Evolutionary conservation across 2,797 vertebrate genomes (phyloP).

Genomic region (Dicrostonyx torquatus): DNA sequence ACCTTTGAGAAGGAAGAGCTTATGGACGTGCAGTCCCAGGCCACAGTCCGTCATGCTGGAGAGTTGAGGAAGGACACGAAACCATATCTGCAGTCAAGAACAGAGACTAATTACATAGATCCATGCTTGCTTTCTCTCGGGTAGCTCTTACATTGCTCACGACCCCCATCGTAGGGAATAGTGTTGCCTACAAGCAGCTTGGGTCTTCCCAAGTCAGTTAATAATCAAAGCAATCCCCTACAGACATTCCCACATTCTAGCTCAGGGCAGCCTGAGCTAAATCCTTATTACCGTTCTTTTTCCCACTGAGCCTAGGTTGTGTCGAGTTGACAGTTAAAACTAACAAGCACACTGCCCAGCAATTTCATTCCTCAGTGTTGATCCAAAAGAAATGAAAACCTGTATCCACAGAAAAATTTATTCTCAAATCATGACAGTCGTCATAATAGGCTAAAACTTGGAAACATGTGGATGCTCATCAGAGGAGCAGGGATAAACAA

Average conservation of each 20-base stretch:
- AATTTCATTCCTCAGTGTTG: constrained; percentile 16
- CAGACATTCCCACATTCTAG: not conserved
- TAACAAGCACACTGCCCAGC: not conserved
- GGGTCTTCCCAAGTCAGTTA: not conserved
- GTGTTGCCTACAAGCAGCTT: not conserved
- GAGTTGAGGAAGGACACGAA: not conserved
- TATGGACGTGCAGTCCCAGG: not conserved
- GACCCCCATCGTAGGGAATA: not conserved
- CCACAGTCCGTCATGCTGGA: not conserved
- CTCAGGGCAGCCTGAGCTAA: not conserved
- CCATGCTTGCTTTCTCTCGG: not conserved
- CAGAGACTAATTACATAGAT: not conserved
- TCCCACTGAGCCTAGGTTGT: not conserved
- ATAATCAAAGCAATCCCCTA: not conserved
- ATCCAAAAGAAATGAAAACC: constrained; percentile 19
- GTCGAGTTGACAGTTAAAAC: not conserved
- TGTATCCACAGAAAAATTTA: not conserved
- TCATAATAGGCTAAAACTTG: constrained; percentile 3
- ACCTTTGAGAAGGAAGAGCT: not conserved
- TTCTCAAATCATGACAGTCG: not conserved
- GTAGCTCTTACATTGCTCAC: not conserved
- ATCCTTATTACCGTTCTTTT: not conserved
- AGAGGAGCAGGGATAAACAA: not conserved
- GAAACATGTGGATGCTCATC: not conserved
- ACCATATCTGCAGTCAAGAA: not conserved